Percentiles rank a stretch among this genome's conserved stretches.
Evolutionary conservation across 2,888 invertebrate species (phyloP).

Genomic region (Aphrophora alni): DNA sequence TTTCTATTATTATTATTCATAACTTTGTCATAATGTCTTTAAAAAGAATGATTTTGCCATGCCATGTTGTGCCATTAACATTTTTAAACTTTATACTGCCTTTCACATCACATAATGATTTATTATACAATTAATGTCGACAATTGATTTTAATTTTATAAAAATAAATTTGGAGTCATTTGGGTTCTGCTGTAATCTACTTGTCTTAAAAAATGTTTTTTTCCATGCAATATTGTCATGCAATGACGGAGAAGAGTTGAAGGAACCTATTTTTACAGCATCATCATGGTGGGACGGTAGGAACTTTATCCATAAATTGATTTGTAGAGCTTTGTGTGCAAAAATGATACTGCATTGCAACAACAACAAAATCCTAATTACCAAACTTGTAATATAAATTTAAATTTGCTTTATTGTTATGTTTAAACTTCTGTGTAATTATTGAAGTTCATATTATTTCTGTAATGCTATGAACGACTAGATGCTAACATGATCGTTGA

Average conservation of each 20-base stretch:
- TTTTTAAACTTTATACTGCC: no score
- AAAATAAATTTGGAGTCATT: not conserved
- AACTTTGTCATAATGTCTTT: no score
- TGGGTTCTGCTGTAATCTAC: not conserved
- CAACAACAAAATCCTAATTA: not conserved
- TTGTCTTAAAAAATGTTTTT: slow-evolving; percentile 1
- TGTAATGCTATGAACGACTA: not conserved
- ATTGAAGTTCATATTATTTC: not conserved
- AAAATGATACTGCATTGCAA: not conserved
- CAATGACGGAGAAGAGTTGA: slow-evolving; percentile 1
- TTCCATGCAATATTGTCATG: not conserved
- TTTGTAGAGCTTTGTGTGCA: not conserved
- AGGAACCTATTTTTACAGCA: not conserved
- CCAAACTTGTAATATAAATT: not conserved
- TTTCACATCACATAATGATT: no score
- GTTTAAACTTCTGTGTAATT: not conserved
- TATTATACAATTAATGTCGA: no score
- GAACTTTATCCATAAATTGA: not conserved
- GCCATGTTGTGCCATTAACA: no score
- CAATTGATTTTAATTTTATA: no score
- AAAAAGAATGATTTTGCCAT: no score
- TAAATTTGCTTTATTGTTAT: not conserved
- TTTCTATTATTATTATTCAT: no score
- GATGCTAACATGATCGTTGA: not conserved
- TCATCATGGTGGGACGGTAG: not conserved